These are phyloP conservation scores for Lemur catta DNA, from an alignment of 2,797 vertebrate genomes.

Conservation along the genomic window DNA sequence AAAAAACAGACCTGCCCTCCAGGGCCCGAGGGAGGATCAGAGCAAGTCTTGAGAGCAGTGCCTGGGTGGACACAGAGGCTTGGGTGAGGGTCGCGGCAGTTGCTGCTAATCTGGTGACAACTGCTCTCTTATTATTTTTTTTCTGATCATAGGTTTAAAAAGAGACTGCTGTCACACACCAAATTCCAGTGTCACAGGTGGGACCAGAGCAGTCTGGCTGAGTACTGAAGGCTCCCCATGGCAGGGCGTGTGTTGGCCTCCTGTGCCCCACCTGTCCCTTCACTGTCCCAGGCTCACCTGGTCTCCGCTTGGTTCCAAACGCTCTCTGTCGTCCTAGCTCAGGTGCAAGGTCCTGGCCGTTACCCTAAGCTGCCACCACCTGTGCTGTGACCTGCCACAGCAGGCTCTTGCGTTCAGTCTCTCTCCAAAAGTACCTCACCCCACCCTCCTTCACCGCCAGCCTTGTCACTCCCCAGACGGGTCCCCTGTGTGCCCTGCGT, in stretches of 20 bases:
- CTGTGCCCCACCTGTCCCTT: neutral
- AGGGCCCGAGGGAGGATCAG: neutral
- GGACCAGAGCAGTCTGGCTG: neutral
- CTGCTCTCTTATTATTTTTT: neutral
- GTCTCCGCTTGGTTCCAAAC: neutral
- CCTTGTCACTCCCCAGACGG: too few species aligned
- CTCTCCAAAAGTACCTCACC: neutral
- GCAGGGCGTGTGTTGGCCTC: accelerated
- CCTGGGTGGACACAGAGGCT: neutral
- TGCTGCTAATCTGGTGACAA: neutral
- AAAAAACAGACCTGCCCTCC: too few species aligned
- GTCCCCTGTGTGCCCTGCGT: neutral
- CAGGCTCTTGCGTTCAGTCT: neutral
- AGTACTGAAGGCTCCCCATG: neutral
- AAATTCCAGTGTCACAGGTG: neutral
- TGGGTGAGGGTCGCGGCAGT: neutral
- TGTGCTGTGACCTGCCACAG: neutral
- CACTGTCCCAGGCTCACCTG: neutral
- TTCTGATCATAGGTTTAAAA: neutral
- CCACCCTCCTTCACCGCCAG: neutral
- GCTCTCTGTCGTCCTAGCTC: neutral
- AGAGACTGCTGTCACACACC: neutral
- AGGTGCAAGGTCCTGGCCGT: neutral
- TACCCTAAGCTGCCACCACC: neutral
- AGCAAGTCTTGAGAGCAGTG: neutral